Base-by-base conservation (phyloP, 1,140 invertebrate species). In the Sarcophaga bullata region DNA sequence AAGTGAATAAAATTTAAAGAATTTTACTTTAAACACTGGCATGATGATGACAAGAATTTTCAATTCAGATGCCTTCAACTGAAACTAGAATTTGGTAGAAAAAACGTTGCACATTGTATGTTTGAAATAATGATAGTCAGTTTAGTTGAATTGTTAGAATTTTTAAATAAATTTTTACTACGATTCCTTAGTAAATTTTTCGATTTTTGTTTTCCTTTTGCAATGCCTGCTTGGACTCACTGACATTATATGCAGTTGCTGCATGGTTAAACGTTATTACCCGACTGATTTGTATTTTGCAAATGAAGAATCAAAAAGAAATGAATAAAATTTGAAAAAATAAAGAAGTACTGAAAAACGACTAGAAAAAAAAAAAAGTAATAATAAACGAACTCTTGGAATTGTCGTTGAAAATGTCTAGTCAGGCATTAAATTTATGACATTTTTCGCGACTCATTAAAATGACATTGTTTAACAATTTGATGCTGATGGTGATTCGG, bases 361-460 rank as follows among this genome's bases (percentile, higher is more conserved):
- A 68, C 10, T 68, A 6, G n/a, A 25, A 68, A 19, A 15, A 78
- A 78, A 78, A 75, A 73, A 76, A 78, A 25, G 50, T 25, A 52
- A 52, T 52, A 46, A 6, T n/a, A 76, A 73, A 58, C 54, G 15
- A 58, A 58, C 54, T 68, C 7, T 4, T 68, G 19, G 17, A 17
- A 76, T 76, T 78, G 75, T 78, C 75, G 75, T 78, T 78, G 75
- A 52, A 78, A 78, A 78, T 25, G 75, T 78, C 75, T 78, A 78
- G 75, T 78, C 75, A 78, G 11, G 75, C 75, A 78, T 78, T 19
- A 78, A 78, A 78, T 78, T 78, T 78, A 78, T 78, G 75, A 78
- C 75, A 78, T 78, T 78, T 78, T 78, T 49, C 75, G 75, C 75
- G 75, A 50, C 75, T 78, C 75, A 78, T 78, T 78, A 78, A 78